These are phyloP conservation scores for Aphelenchoides fujianensis DNA, from an alignment of 1,140 invertebrate species.

Conservation along the genomic window DNA sequence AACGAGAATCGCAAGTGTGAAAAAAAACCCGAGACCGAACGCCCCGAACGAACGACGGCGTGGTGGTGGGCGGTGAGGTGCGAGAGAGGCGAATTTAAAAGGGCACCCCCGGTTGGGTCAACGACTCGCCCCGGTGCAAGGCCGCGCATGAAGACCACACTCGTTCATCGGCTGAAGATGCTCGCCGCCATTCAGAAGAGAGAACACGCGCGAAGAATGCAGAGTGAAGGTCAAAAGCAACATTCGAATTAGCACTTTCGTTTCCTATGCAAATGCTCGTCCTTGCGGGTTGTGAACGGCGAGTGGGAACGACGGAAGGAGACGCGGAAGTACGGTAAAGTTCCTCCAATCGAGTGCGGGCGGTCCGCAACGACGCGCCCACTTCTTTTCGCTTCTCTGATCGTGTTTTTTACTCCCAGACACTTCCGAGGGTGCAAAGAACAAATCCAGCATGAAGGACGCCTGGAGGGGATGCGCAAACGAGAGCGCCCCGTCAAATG, in stretches of 20 bases:
- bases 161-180: not conserved
- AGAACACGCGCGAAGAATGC: not conserved
- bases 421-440: not conserved
- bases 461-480: too few species aligned
- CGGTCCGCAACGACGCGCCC: too few species aligned
- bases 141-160: not conserved
- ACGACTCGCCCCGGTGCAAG: conserved; percentile 1
- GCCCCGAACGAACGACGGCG: not conserved
- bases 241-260: too few species aligned
- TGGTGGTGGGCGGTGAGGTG: not conserved
- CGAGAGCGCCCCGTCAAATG: too few species aligned
- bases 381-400: too few species aligned
- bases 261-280: not conserved
- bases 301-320: not conserved
- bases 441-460: too few species aligned
- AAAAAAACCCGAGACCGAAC: not conserved
- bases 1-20: not conserved
- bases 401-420: not conserved
- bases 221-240: not conserved
- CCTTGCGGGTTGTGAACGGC: not conserved
- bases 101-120: not conserved
- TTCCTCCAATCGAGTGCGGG: too few species aligned
- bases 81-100: not conserved
- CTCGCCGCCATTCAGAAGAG: not conserved
- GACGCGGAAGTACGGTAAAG: too few species aligned